phyloP scores from a whole-genome alignment of 2,113 vertebrate genomes.

The Macrotis lagotis region DNA sequence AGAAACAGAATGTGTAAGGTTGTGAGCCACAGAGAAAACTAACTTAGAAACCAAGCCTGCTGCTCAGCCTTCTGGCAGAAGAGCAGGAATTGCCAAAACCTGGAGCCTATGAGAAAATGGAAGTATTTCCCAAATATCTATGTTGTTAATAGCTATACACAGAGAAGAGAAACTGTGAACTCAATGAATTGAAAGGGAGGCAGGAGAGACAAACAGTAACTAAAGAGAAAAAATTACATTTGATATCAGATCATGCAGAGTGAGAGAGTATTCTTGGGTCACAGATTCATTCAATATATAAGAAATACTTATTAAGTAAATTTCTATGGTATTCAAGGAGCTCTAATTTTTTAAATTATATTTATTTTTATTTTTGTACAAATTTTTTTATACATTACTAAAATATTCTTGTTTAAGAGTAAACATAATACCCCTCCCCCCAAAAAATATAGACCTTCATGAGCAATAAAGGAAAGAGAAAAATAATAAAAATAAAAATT shows the following conservation, averaged over 20 bases:
- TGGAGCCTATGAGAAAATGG: constrained; percentile 53
- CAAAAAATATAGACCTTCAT: no score
- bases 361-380: no score
- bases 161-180: constrained; percentile 65
- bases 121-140: constrained; percentile 63
- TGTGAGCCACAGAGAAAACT: constrained; percentile 51
- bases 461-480: no score
- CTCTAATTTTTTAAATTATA: no score
- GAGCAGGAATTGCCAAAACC: constrained; percentile 54
- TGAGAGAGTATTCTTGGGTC: not conserved
- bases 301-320: not conserved
- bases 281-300: not conserved
- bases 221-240: constrained; percentile 17
- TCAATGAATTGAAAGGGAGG: constrained; percentile 42
- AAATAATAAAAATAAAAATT: no score
- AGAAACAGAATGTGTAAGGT: constrained; percentile 61
- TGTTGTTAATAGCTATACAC: constrained; percentile 56
- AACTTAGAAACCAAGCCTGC: constrained; percentile 58
- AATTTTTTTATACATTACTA: no score
- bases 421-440: no score
- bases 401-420: no score
- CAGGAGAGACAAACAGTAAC: constrained; percentile 61
- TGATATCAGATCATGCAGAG: not conserved
- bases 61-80: constrained; percentile 66
- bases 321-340: not conserved